Evolutionary conservation across 2,888 invertebrate genomes (phyloP).

Genomic region (Eupsilia transversa): DNA sequence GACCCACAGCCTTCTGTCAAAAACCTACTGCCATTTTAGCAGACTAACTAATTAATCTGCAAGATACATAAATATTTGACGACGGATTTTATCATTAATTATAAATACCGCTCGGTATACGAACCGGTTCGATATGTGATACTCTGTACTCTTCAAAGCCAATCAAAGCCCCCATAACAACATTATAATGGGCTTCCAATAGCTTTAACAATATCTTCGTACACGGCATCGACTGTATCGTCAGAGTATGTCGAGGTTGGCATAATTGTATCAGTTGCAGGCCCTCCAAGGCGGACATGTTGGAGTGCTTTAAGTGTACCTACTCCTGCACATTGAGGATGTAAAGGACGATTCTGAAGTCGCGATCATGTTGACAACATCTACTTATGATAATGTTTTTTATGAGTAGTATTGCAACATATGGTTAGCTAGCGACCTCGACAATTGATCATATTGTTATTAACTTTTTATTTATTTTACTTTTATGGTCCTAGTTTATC

Average conservation of each 20-base stretch:
- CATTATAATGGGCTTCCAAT: slow-evolving; percentile 4
- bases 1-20: not conserved
- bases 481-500: too few species aligned
- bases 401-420: too few species aligned
- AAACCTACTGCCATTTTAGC: not conserved
- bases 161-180: not conserved
- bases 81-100: not conserved
- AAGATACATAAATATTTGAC: not conserved
- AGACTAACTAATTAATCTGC: not conserved
- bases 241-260: slow-evolving; percentile 1
- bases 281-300: not conserved
- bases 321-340: not conserved
- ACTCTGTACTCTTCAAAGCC: not conserved
- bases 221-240: not conserved
- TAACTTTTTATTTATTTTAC: too few species aligned
- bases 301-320: not conserved
- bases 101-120: not conserved
- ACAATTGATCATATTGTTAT: too few species aligned
- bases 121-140: not conserved
- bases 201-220: not conserved
- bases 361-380: too few species aligned
- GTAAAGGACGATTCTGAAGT: not conserved
- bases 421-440: too few species aligned
- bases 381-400: too few species aligned
- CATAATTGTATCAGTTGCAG: not conserved